A percentile compares a stretch with the other conserved stretches of the same genome.
Evolutionary conservation across 23 tunicate species (phyloP).

Genomic region (Oikopleura dioica): DNA sequence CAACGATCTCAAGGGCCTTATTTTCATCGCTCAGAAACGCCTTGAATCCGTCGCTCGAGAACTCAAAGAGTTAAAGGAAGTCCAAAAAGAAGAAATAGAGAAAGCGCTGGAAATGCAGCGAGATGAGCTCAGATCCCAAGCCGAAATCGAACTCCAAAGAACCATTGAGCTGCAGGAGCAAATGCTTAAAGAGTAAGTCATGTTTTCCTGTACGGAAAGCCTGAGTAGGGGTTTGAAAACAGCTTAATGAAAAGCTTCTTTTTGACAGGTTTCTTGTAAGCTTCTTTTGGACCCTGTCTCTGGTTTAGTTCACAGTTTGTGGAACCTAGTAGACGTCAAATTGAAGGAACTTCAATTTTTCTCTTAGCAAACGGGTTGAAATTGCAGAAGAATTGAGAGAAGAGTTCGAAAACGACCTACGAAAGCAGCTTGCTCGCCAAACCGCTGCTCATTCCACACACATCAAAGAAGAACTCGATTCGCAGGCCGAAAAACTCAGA

Average conservation of each 20-base stretch:
- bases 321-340: slow-evolving; percentile 13
- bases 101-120: slow-evolving; percentile 5
- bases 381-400: slow-evolving; percentile 17
- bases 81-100: neutral
- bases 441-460: slow-evolving; percentile 59
- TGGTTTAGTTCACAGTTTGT: neutral
- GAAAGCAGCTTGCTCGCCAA: slow-evolving; percentile 34
- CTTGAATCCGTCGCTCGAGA: slow-evolving; percentile 15
- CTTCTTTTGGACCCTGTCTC: neutral
- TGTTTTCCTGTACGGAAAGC: neutral
- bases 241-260: slow-evolving; percentile 4
- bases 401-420: slow-evolving; percentile 30
- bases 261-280: neutral
- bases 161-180: neutral
- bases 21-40: slow-evolving; percentile 10
- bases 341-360: neutral
- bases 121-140: neutral
- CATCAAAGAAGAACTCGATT: slow-evolving; percentile 40
- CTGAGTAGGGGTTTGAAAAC: neutral
- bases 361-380: neutral
- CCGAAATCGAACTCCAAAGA: neutral
- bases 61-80: slow-evolving; percentile 11
- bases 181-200: neutral
- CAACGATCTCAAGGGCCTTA: neutral
- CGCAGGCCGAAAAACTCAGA: slow-evolving; percentile 27